Base-by-base conservation (phyloP, 2,113 vertebrate species). In the Sakesphorus luctuosus region DNA sequence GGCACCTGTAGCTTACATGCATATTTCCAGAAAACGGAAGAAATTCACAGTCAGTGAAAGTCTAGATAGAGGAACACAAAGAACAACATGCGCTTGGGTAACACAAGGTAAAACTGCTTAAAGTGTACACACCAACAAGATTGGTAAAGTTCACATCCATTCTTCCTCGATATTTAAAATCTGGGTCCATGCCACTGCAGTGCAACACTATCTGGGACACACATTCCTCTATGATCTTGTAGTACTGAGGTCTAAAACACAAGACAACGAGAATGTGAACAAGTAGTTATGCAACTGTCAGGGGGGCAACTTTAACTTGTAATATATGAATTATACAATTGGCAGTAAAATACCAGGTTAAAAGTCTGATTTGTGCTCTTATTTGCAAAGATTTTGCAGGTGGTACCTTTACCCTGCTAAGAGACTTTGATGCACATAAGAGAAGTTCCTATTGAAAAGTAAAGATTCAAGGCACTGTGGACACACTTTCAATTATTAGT, bases 161-260 rank as follows among this genome's bases (percentile, higher is more conserved):
- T 93, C 99, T 97, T 94, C 98, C 98, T 79, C 99, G 98, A 83
- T 98, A 99, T 89, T 98, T 99, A 87, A 99, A 99, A 96, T 99
- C 99, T 0, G 99, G 99, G 95, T 99, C 99, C 98, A 96, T 98
- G 15, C 99, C 99, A 93, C 97, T 99, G 93, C 98, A 98, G 96
- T 99, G 99, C 46, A 99, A 96, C 25, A 99, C 98, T 84, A 99
- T 98, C 97, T 99, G 99, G 11, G 99, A 98, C 88, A 99, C 96
- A 19, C 99, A 99, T 79, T 99, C 99, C 67, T 99, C 99, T 77
- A 99, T 98, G 95, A 99, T 98, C 98, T 99, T 99, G 98, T 99
- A 99, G 97, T 99, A 99, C 84, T 99, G 99, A 56, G 99, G 99
- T 97, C 99, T 99, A 81, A 29, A 81, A 94, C 58, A 68, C 25